These are phyloP conservation scores for Heliothis virescens DNA, from an alignment of 1,140 invertebrate species.

Conservation along the genomic window DNA sequence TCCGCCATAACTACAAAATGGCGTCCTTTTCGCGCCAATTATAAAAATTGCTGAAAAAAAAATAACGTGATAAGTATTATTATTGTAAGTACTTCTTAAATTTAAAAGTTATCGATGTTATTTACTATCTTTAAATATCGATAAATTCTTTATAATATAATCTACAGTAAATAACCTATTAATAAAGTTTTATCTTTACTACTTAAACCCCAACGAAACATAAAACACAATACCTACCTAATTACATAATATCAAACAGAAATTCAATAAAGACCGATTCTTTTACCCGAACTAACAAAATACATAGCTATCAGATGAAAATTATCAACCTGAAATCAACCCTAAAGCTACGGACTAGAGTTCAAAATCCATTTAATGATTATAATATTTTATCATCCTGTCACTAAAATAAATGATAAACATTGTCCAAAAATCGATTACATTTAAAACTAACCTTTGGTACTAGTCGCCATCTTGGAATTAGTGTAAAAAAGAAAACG, in stretches of 20 bases:
- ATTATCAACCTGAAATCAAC: not conserved
- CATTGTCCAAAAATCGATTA: not conserved
- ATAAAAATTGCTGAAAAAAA: constrained; percentile 76
- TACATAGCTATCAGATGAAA: not conserved
- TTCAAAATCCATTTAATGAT: not conserved
- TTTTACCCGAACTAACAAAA: not conserved
- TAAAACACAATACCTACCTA: not conserved
- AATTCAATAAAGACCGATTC: constrained; percentile 2
- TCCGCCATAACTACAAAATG: constrained; percentile 79
- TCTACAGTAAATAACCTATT: not conserved
- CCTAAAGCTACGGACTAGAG: not conserved
- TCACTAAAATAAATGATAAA: not conserved
- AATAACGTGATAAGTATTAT: not conserved
- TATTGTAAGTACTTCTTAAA: not conserved
- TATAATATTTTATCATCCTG: not conserved
- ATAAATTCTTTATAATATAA: no score
- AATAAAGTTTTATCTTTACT: not conserved
- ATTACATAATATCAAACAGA: no score
- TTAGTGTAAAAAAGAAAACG: constrained; percentile 1
- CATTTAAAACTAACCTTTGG: constrained; percentile 57
- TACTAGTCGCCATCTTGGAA: constrained; percentile 55
- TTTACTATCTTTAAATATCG: no score
- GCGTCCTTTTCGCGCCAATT: constrained; percentile 77
- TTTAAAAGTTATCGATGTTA: no score
- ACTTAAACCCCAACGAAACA: not conserved